A percentile compares a stretch with the other conserved stretches of the same genome.
Evolutionary conservation across 1,140 invertebrate genomes (phyloP).

Genomic region (Euwallacea similis): DNA sequence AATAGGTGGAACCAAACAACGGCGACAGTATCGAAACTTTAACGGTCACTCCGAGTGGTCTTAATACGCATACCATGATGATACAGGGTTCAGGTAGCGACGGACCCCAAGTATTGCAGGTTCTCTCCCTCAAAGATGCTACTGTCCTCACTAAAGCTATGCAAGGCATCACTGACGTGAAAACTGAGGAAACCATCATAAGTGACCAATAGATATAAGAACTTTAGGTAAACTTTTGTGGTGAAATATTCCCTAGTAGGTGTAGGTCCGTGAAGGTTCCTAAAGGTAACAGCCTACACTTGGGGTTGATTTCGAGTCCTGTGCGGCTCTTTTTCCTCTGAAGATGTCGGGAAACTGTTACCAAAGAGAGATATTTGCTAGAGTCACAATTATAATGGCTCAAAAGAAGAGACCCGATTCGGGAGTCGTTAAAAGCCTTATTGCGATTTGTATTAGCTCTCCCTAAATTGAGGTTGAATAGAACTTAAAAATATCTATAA

Average conservation of each 20-base stretch:
- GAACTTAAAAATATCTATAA: too few species aligned
- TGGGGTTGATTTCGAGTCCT: background rate
- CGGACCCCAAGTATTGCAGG: slow-evolving; percentile 77
- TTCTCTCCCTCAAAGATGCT: slow-evolving; percentile 79
- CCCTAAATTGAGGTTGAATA: too few species aligned
- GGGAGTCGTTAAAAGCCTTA: too few species aligned
- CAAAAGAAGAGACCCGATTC: too few species aligned
- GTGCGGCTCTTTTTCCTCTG: too few species aligned
- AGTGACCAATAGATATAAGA: slow-evolving; percentile 48
- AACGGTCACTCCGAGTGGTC: slow-evolving; percentile 65
- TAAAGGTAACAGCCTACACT: background rate
- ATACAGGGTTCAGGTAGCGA: slow-evolving; percentile 69
- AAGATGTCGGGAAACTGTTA: too few species aligned
- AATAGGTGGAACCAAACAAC: slow-evolving; percentile 66
- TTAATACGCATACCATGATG: slow-evolving; percentile 75
- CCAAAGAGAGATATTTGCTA: too few species aligned
- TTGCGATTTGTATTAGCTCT: too few species aligned
- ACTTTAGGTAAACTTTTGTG: slow-evolving; percentile 9
- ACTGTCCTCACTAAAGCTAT: slow-evolving; percentile 77
- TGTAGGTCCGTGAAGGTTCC: slow-evolving; percentile 4
- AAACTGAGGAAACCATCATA: slow-evolving; percentile 53
- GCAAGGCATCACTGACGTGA: slow-evolving; percentile 62
- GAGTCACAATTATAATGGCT: too few species aligned
- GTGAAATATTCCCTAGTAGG: slow-evolving; percentile 8
- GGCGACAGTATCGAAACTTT: slow-evolving; percentile 67